Evolutionary conservation across 2,888 invertebrate species (phyloP), one percentile per base, ranked within the genome.

Genomic region (Orthonychiurus folsomi): DNA sequence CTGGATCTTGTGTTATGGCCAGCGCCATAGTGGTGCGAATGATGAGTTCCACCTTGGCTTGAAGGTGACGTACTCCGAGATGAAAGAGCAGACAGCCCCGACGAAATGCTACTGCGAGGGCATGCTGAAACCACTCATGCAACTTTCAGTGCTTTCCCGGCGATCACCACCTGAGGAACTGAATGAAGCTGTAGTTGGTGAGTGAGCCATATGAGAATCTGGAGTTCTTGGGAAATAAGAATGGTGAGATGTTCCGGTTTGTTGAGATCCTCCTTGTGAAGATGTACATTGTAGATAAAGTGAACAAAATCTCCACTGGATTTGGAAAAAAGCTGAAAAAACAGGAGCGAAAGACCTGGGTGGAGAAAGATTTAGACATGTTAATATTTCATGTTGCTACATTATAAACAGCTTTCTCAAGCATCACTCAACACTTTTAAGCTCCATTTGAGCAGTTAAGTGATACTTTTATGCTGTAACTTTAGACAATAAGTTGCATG

Each of bases 281-380:
- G 70, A 71, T 37, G 70, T 63, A 58, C 72, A 72, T 58, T 69
- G 69, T 59, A 71, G 61, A 64, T 71, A 72, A 1, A 72, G 56
- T 21, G 69, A 67, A 61, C 72, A 72, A 56, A 72, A 72, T 27
- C 72, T 66, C 72, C 72, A 72, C 56, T 72, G 72, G n/a, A 73
- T 73, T 73, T 73, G 72, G 58, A 73, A 73, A 63, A 73, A 73
- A 58, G 72, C 71, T 63, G 72, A 73, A 55, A n/a, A 73, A 73
- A 63, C 72, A 73, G 52, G 71, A 70, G 55, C 72, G 70, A 70
- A 73, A 71, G 68, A 73, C 71, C 69, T 71, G n/a, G 47, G 28
- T 23, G 50, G 15, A 23, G 9, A 20, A 60, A 50, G 47, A 57
- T n/a, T n/a, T n/a, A n/a, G n/a, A n/a, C n/a, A n/a, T n/a, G n/a